Base-by-base conservation (phyloP, 1,140 invertebrate species). In the Bombus confusus region DNA sequence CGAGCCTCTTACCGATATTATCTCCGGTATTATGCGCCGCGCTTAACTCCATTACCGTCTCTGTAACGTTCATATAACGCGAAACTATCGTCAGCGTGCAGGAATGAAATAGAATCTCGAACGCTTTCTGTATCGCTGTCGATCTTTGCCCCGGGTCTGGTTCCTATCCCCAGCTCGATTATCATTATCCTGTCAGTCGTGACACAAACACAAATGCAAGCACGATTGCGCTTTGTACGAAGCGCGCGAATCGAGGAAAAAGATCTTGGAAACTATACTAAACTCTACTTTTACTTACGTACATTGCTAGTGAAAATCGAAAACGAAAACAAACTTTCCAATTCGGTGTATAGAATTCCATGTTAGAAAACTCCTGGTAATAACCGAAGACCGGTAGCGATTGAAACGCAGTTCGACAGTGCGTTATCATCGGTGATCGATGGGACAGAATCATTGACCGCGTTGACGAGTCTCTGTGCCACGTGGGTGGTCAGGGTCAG, bases 1-100 rank as follows among this genome's bases (percentile, higher is more conserved):
- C 18, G n/a, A 28, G 28, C 73, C 85, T 80, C 57, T 87, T 80
- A 80, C 82, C 66, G 82, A 85, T 87, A 90, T 84, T 90, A 90
- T 87, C 88, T 82, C 22, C 9, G n/a, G 43, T 83, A 82, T 90
- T 85, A 82, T 90, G 43, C 68, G 15, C 66, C 68, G 43, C 0
- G 41, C 13, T 88, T 66, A 81, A 86, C 73, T 57, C 43, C 41
- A 68, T 86, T 88, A 82, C 80, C 41, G 18, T 9, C 72, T 25
- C 8, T 59, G 12, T 37, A 75, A 52, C 73, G 47, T 57, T 75
- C 74, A 37, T 86, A 72, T n/a, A 72, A 37, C 87, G 77, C 79
- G 66, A 82, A 84, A 72, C 34, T 22, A 57, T 86, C 39, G 41
- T 72, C 9, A 9, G 22, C 22, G 9, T 72, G 66, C 12, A 13